Evolutionary conservation across 2,888 invertebrate species (phyloP).

Genomic region (Melolontha melolontha): DNA sequence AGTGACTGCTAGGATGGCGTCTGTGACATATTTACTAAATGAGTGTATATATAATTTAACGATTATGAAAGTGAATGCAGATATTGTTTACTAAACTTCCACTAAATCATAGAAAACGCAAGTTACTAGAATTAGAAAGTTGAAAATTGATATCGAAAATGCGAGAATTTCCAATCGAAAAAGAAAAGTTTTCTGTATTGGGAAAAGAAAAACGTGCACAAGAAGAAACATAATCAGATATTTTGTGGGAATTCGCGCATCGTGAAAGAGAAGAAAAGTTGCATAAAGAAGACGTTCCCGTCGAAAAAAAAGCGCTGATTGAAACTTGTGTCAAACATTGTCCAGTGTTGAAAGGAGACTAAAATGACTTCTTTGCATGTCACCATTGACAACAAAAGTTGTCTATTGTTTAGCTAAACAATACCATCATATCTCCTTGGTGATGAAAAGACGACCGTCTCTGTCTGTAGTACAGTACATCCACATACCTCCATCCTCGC

Average conservation of each 20-base stretch:
- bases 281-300: slow-evolving; percentile 48
- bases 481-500: slow-evolving; percentile 53
- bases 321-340: slow-evolving; percentile 61
- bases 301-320: slow-evolving; percentile 57
- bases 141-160: neutral
- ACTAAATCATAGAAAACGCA: no score
- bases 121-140: neutral
- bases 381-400: slow-evolving; percentile 64
- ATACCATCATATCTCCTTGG: slow-evolving; percentile 64
- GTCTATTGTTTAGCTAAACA: slow-evolving; percentile 64
- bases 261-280: slow-evolving; percentile 46
- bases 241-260: slow-evolving; percentile 36
- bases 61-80: no score
- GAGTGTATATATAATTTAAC: no score
- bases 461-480: slow-evolving; percentile 48
- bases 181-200: slow-evolving; percentile 18
- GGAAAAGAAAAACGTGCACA: slow-evolving; percentile 19
- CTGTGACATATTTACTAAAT: no score
- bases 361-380: slow-evolving; percentile 64
- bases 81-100: no score
- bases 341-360: slow-evolving; percentile 60
- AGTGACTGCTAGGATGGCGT: no score
- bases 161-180: slow-evolving; percentile 2
- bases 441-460: slow-evolving; percentile 58
- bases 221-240: slow-evolving; percentile 37